Conservation (phyloP, 2,888 invertebrate species). For the Callyntrura guangdongensis region DNA sequence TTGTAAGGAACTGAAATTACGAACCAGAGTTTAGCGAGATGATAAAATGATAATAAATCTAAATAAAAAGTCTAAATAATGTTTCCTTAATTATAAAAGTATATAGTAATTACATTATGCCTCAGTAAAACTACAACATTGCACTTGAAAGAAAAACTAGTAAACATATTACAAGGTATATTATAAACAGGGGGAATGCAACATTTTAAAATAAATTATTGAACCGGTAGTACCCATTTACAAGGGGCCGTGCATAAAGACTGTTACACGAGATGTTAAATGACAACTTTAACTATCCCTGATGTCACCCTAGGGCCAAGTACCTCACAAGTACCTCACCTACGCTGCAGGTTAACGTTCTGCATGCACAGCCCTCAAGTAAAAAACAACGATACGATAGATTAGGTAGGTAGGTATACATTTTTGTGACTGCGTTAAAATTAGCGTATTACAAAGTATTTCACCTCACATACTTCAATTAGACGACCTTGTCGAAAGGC, state of each 20-base stretch:
- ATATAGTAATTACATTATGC: too few relatives aligned
- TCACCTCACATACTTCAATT: too few relatives aligned
- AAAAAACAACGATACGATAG: too few relatives aligned
- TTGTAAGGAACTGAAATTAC: background rate
- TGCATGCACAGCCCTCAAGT: too few relatives aligned
- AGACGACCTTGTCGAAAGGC: too few relatives aligned
- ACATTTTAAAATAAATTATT: background rate
- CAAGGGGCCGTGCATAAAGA: too few relatives aligned
- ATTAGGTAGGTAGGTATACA: too few relatives aligned
- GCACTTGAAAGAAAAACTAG: background rate
- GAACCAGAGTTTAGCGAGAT: background rate
- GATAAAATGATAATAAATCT: background rate
- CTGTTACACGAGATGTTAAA: too few relatives aligned
- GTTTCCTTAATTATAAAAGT: background rate
- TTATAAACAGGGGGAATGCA: slow-evolving; percentile 11
- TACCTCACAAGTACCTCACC: background rate
- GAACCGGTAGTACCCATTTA: background rate
- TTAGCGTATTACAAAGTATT: too few relatives aligned
- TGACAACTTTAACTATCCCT: too few relatives aligned
- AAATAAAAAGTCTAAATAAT: background rate
- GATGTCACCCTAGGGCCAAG: background rate
- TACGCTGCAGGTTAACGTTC: too few relatives aligned
- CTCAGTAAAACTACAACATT: background rate
- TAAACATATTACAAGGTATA: background rate
- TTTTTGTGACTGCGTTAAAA: too few relatives aligned